phyloP scores from a whole-genome alignment of 2,113 vertebrate species.

The Apus apus region DNA sequence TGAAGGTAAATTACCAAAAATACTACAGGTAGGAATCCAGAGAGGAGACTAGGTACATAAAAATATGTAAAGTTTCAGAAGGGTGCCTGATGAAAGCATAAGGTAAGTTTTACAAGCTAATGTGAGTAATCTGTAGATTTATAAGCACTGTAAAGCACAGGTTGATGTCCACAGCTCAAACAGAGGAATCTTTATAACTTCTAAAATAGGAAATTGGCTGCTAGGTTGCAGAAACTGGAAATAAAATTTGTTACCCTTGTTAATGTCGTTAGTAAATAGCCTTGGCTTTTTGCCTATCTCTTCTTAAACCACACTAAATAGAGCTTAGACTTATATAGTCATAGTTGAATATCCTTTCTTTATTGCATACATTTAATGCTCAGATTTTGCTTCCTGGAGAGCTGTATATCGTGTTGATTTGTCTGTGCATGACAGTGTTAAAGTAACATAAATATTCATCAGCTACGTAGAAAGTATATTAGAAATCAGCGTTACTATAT shows the following conservation, averaged over 20 bases:
- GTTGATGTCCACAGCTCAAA: constrained; percentile 37
- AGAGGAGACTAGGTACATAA: not conserved
- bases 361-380: constrained; percentile 1
- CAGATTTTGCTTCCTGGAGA: not conserved
- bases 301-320: not conserved
- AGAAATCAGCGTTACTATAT: not conserved
- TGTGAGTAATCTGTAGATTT: constrained; percentile 53
- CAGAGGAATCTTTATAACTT: not conserved
- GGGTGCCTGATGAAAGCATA: constrained; percentile 40
- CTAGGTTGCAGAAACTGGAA: constrained; percentile 41
- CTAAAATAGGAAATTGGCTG: not conserved
- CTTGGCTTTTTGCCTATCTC: constrained; percentile 50
- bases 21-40: not conserved
- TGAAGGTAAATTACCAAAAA: constrained; percentile 26
- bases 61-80: constrained; percentile 29
- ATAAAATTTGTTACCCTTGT: constrained; percentile 16
- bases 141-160: not conserved
- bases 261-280: constrained; percentile 47
- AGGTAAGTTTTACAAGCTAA: constrained; percentile 38
- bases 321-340: constrained; percentile 23
- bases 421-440: not conserved
- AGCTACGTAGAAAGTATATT: not conserved
- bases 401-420: not conserved
- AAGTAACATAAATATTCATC: constrained; percentile 42
- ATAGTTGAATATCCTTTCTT: constrained; percentile 7